These are phyloP conservation scores for Pomacea canaliculata DNA, from an alignment of 2,888 invertebrate genomes.

Conservation along the genomic window DNA sequence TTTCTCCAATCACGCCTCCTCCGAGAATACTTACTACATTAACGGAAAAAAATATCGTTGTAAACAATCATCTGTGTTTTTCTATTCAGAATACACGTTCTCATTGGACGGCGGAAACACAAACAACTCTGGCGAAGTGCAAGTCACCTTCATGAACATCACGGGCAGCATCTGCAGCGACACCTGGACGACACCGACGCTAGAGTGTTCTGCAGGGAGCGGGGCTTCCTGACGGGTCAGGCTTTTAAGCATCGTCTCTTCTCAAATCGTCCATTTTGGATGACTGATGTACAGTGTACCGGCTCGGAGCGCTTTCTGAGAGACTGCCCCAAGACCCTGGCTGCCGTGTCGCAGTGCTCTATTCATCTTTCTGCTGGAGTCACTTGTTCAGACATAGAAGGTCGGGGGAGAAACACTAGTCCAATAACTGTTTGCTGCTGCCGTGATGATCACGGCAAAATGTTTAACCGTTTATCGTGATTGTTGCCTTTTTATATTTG, in stretches of 20 bases:
- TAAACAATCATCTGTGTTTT: too few species aligned
- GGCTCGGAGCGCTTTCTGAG: conserved; percentile 48
- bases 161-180: conserved; percentile 56
- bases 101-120: conserved; percentile 31
- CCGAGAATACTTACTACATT: too few species aligned
- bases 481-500: too few species aligned
- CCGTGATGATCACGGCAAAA: too few species aligned
- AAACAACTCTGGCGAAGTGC: conserved; percentile 48
- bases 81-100: too few species aligned
- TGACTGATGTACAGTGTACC: conserved; percentile 66
- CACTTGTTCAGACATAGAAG: conserved; percentile 48
- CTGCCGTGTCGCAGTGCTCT: conserved; percentile 44
- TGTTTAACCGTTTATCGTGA: too few species aligned
- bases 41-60: too few species aligned
- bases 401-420: conserved; percentile 33
- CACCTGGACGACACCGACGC: conserved; percentile 54
- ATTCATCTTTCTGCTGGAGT: conserved; percentile 52
- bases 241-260: conserved; percentile 53
- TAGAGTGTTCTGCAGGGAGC: conserved; percentile 51
- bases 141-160: conserved; percentile 47
- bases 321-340: conserved; percentile 49
- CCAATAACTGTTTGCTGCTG: too few species aligned
- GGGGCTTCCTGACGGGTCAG: conserved; percentile 52
- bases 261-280: conserved; percentile 73
- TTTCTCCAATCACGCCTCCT: too few species aligned